Evolutionary conservation across 2,888 invertebrate species (phyloP).

Genomic region (Syritta pipiens): DNA sequence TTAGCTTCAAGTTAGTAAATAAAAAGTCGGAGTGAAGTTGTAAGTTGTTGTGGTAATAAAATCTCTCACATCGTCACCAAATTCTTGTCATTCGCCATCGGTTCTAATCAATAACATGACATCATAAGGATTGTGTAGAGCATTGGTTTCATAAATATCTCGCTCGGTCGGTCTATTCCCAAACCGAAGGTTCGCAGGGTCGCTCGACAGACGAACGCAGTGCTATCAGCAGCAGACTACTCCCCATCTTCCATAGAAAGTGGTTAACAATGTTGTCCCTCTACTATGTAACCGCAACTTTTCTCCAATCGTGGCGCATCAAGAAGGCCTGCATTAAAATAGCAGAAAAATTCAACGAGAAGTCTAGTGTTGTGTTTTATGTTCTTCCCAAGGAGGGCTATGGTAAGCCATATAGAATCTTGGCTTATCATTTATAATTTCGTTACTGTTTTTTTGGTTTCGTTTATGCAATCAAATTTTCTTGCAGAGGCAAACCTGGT

Average conservation of each 20-base stretch:
- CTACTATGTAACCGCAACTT: conserved; percentile 91
- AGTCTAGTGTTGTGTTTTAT: conserved; percentile 83
- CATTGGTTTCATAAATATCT: conserved; percentile 24
- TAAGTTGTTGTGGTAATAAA: conserved; percentile 33
- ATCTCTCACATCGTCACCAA: conserved; percentile 14
- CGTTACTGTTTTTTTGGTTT: not conserved
- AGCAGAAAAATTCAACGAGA: conserved; percentile 82
- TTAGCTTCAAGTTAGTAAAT: conserved; percentile 24
- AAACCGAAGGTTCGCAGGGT: not conserved
- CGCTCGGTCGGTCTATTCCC: not conserved
- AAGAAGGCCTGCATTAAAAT: conserved; percentile 85
- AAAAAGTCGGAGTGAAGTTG: conserved; percentile 18
- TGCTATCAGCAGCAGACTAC: conserved; percentile 1
- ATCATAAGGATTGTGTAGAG: conserved; percentile 48
- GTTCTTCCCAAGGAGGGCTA: conserved; percentile 80
- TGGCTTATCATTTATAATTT: not conserved
- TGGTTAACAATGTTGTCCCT: conserved; percentile 83
- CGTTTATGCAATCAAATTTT: conserved; percentile 19
- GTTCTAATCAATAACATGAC: conserved; percentile 60
- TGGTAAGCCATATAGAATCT: conserved; percentile 72
- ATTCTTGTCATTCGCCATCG: conserved; percentile 18
- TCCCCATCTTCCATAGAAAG: not conserved
- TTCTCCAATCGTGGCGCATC: conserved; percentile 89
- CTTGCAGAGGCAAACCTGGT: conserved; percentile 75
- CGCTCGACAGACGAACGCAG: not conserved